Evolutionary conservation across 2,888 invertebrate species (phyloP), one percentile per base, ranked within the genome.

Genomic region (Drosophila neoperkinsi): DNA sequence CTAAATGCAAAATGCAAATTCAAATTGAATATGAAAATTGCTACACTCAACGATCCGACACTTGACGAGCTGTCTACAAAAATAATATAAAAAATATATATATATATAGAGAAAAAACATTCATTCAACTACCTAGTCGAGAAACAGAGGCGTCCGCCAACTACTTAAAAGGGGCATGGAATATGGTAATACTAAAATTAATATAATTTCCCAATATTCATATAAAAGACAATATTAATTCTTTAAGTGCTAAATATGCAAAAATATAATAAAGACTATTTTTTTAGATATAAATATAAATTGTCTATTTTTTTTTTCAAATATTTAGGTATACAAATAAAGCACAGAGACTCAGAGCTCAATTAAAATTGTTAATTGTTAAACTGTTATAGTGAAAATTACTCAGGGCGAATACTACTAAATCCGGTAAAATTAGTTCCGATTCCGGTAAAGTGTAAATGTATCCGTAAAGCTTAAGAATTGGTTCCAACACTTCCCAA

Each of bases 21-120:
- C 58, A 79, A 82, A 82, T 87, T 84, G 76, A 74, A 72, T 87
- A 89, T 84, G 76, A 74, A 72, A 88, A 89, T 74, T 71, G 85
- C 71, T 71, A 68, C 71, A 71, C 65, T 79, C 68, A 79, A 71
- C 66, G 63, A 69, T 65, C 50, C 79, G 83, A 72, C 81, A 84
- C 73, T 71, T 89, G 90, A 89, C 80, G 82, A 74, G 69, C 69
- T 88, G 90, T 84, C 82, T 64, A 88, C 77, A 67, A 89, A 81
- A 79, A 74, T 25, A 16, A 16, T 46, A 25, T 38, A 65, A 28
- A 30, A 41, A 43, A 4, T 16, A 36, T 6, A 18, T 2, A 36
- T n/a, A 55, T 6, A 43, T 6, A 21, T 3, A 52, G 53, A 55
- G 16, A 59, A 50, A 58, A 61, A 49, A 57, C 55, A 53, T 52